Conservation (phyloP, 2,113 vertebrate genomes). For the Prinia subflava region DNA sequence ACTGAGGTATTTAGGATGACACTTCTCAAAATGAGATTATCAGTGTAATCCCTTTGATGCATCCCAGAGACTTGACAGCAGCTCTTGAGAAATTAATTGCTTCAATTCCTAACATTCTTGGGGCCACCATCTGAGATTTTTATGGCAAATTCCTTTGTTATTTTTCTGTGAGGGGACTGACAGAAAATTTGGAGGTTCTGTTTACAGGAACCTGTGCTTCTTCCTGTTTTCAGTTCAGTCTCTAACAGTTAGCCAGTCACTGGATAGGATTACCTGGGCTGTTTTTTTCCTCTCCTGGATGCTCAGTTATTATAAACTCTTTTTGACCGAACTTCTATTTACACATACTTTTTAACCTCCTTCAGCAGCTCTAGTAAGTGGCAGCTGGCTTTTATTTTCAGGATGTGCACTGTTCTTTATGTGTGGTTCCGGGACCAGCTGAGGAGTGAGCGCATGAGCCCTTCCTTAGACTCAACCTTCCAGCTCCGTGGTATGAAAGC, state of each 20-base stretch:
- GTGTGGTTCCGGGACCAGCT: slow-evolving; percentile 29
- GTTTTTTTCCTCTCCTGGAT: neutral
- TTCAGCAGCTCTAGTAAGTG: neutral
- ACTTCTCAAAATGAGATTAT: neutral
- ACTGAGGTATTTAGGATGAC: neutral
- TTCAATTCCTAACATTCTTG: neutral
- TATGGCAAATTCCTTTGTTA: neutral
- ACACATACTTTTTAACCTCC: neutral
- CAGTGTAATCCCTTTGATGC: neutral
- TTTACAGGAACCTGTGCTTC: neutral
- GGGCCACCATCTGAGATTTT: neutral
- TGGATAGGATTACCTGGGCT: slow-evolving; percentile 16
- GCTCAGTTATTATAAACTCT: neutral
- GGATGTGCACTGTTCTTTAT: slow-evolving; percentile 32
- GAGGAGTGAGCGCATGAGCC: slow-evolving; percentile 15
- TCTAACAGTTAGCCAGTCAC: neutral
- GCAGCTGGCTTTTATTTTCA: slow-evolving; percentile 48
- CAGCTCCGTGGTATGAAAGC: slow-evolving; percentile 17
- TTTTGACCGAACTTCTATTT: neutral
- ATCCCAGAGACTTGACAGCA: neutral
- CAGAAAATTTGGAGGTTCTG: neutral
- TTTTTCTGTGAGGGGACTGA: slow-evolving; percentile 7
- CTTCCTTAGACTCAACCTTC: slow-evolving; percentile 36
- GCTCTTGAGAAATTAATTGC: neutral
- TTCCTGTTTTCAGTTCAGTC: neutral